These are phyloP conservation scores for Acanthococcus lagerstroemiae DNA, from an alignment of 2,888 invertebrate species.

Conservation along the genomic window DNA sequence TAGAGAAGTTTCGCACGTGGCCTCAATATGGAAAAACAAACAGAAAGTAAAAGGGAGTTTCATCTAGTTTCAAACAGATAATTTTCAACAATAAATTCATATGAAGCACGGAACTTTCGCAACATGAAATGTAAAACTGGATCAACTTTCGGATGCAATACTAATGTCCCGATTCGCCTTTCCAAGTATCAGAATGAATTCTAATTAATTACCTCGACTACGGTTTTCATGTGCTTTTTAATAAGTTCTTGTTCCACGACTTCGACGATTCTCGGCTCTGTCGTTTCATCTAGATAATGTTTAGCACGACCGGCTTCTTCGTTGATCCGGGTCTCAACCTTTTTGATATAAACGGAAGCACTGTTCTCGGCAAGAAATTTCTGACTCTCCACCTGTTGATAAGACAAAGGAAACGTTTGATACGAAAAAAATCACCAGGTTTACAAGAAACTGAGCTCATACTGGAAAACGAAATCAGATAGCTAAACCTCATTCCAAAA, in stretches of 20 bases:
- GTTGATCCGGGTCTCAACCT: constrained; percentile 91
- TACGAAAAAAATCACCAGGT: background rate
- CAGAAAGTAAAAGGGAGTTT: constrained; percentile 5
- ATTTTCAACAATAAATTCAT: no score
- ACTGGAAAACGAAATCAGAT: background rate
- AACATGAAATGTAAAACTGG: no score
- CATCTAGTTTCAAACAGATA: no score
- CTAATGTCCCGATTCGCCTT: no score
- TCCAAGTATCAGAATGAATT: no score
- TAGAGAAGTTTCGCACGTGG: no score
- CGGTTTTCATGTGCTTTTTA: constrained; percentile 96
- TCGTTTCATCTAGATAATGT: constrained; percentile 94
- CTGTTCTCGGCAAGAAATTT: constrained; percentile 97
- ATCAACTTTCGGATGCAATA: no score
- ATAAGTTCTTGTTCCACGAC: constrained; percentile 97
- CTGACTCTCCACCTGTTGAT: constrained; percentile 89
- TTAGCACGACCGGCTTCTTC: constrained; percentile 97
- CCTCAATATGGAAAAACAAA: no score
- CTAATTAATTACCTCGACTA: constrained; percentile 54
- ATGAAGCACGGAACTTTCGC: no score
- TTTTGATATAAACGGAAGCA: constrained; percentile 96
- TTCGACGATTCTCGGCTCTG: constrained; percentile 88
- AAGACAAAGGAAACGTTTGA: no score
- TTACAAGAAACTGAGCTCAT: no score
- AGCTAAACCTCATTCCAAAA: background rate